Conservation (phyloP, 2,888 invertebrate genomes). For the Xestia rhomboidea region DNA sequence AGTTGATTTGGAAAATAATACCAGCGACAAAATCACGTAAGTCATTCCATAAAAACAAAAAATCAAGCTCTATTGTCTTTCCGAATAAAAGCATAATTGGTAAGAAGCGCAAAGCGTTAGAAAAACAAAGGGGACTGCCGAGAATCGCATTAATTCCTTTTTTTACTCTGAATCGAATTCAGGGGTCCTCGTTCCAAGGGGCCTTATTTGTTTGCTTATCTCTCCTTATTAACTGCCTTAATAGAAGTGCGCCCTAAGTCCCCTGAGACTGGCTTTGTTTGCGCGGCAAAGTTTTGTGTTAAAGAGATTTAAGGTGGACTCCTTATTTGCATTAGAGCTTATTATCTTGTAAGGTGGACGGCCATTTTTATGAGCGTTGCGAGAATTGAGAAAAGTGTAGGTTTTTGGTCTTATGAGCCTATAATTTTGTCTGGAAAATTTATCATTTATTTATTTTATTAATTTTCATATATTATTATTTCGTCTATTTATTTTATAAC, state of each 20-base stretch:
- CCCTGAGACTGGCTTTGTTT: conserved; percentile 63
- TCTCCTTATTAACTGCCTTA: conserved; percentile 77
- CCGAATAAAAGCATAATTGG: conserved; percentile 61
- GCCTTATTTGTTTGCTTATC: conserved; percentile 74
- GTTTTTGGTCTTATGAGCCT: not conserved
- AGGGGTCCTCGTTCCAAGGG: conserved; percentile 48
- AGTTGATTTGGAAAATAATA: conserved; percentile 13
- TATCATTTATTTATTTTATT: too few relatives aligned
- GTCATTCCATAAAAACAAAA: conserved; percentile 43
- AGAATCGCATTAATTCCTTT: conserved; percentile 66
- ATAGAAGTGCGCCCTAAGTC: conserved; percentile 71
- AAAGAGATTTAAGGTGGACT: conserved; percentile 51
- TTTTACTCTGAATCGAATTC: conserved; percentile 69
- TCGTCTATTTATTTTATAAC: too few relatives aligned
- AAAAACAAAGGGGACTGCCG: conserved; percentile 64
- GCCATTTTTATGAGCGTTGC: conserved; percentile 10
- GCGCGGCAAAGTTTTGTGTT: conserved; percentile 49
- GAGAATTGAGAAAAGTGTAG: not conserved
- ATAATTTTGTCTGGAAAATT: not conserved
- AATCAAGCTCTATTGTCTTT: conserved; percentile 53
- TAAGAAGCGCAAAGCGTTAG: conserved; percentile 54
- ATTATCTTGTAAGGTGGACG: conserved; percentile 40
- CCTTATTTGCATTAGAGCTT: conserved; percentile 50
- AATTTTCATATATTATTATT: too few relatives aligned
- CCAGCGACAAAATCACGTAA: conserved; percentile 24